A percentile compares a stretch with the other conserved stretches of the same genome.
phyloP scores from a whole-genome alignment of 2,888 invertebrate species.

The Agonum fuliginosum region DNA sequence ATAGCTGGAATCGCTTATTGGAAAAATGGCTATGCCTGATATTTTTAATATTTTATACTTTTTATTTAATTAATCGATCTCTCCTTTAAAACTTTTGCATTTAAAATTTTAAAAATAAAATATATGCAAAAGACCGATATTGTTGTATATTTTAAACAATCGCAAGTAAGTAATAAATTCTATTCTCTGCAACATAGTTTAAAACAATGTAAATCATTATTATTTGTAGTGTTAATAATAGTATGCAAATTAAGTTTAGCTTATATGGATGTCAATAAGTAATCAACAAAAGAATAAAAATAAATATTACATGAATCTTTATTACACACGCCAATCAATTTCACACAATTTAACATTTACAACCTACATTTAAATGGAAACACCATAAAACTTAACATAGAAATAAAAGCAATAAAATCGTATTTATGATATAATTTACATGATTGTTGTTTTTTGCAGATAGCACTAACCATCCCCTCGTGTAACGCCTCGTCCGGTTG shows the following conservation, averaged over 20 bases:
- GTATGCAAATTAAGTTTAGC: slow-evolving; percentile 24
- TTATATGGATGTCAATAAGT: slow-evolving; percentile 50
- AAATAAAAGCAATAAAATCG: no score
- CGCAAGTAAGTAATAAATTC: no score
- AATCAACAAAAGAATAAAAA: slow-evolving; percentile 47
- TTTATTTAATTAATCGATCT: no score
- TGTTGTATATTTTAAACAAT: no score
- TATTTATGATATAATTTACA: background rate
- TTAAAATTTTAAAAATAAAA: no score
- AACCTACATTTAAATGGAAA: background rate
- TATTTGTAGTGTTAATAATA: slow-evolving; percentile 37
- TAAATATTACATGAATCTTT: slow-evolving; percentile 12
- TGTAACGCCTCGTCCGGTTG: slow-evolving; percentile 73
- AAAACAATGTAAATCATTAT: slow-evolving; percentile 15
- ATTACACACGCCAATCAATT: slow-evolving; percentile 9
- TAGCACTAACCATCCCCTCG: slow-evolving; percentile 67
- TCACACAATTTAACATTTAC: slow-evolving; percentile 5
- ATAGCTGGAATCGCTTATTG: no score
- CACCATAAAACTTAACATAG: background rate
- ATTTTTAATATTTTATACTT: no score
- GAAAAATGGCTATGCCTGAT: no score
- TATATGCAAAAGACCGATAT: no score
- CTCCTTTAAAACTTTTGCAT: no score
- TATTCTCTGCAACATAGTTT: no score
- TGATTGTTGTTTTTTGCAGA: slow-evolving; percentile 65